Evolutionary conservation across 2,113 vertebrate species (phyloP).

Genomic region (Electrona antarctica): DNA sequence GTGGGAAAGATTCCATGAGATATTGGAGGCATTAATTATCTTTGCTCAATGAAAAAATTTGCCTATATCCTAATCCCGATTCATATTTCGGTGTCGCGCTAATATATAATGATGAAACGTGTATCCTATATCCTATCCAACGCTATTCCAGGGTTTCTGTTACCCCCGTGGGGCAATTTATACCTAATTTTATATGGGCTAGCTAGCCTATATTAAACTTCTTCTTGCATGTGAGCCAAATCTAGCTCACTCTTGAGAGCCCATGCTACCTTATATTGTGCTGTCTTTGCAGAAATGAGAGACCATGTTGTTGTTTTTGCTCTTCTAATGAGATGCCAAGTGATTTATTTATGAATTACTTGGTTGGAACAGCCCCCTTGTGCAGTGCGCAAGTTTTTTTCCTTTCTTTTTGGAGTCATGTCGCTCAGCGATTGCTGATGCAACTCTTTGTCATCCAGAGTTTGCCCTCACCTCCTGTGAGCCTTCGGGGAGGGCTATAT

Average conservation of each 20-base stretch:
- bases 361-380: constrained; percentile 77
- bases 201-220: constrained; percentile 32
- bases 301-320: constrained; percentile 72
- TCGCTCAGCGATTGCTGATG: constrained; percentile 84
- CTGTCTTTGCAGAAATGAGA: constrained; percentile 73
- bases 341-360: constrained; percentile 85
- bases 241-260: constrained; percentile 26
- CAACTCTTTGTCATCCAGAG: constrained; percentile 83
- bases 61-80: too few species aligned
- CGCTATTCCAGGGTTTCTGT: too few species aligned
- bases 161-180: too few species aligned
- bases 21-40: too few species aligned
- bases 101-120: too few species aligned
- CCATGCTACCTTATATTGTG: constrained; percentile 58
- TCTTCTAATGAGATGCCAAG: constrained; percentile 78
- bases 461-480: constrained; percentile 79
- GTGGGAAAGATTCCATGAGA: too few species aligned
- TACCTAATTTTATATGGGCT: neutral
- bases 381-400: constrained; percentile 65
- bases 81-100: too few species aligned
- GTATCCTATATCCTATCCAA: too few species aligned
- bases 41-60: too few species aligned
- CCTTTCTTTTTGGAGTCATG: constrained; percentile 74
- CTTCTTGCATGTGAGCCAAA: constrained; percentile 26
- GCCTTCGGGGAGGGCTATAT: constrained; percentile 80